Percentiles rank a stretch among this genome's conserved stretches.
These are phyloP conservation scores for Atlantisia rogersi DNA, from an alignment of 2,113 vertebrate genomes.

Conservation along the genomic window DNA sequence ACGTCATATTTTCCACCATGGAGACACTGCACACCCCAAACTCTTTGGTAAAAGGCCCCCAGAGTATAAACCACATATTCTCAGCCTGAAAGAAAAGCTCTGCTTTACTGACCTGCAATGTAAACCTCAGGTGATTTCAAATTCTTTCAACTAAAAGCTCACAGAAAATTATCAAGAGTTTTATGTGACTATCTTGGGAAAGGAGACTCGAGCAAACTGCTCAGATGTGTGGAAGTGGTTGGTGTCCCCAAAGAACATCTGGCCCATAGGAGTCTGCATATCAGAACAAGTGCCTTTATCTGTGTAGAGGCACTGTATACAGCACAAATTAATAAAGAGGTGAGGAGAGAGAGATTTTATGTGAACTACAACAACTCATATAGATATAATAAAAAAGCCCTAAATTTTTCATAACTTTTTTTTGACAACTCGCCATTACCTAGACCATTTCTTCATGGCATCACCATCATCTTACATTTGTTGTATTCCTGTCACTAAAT, in stretches of 20 bases:
- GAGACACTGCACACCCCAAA: accelerated
- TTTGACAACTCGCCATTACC: not conserved
- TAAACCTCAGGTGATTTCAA: not conserved
- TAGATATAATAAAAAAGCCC: not conserved
- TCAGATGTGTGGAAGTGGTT: not conserved
- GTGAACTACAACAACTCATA: not conserved
- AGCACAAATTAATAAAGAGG: not conserved
- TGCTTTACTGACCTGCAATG: not conserved
- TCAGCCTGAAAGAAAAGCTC: not conserved
- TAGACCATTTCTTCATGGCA: not conserved
- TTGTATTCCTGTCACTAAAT: not conserved
- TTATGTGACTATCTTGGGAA: not conserved
- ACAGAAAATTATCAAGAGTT: not conserved
- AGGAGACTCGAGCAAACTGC: not conserved
- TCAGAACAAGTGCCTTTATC: not conserved
- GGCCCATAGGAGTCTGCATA: not conserved
- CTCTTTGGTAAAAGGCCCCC: not conserved
- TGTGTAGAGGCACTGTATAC: not conserved
- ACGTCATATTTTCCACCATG: not conserved
- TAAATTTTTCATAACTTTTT: not conserved
- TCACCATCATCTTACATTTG: not conserved
- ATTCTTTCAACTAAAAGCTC: not conserved
- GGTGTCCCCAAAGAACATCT: not conserved
- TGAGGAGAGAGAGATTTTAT: not conserved
- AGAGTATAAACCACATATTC: not conserved